Evolutionary conservation across 2,113 vertebrate species (phyloP), one percentile per base, ranked within the genome.

Genomic region (Phaetusa simplex): DNA sequence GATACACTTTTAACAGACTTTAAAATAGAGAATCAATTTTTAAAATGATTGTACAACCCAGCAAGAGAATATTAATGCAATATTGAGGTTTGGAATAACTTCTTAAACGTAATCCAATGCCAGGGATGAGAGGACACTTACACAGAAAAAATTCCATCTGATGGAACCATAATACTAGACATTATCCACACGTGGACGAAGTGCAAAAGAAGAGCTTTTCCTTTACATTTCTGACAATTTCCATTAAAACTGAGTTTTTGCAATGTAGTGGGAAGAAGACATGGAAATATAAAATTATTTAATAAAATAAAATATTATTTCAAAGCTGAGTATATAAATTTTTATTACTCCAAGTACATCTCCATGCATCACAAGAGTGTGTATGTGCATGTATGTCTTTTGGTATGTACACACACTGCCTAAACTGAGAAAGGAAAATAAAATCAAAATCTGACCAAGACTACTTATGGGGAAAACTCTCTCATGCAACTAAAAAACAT

Each of bases 21-120:
- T 65, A 73, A 92, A 94, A 86, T 9, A 82, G 43, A 88, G 93
- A 97, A 97, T 96, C 74, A 58, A 90, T 97, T 93, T 94, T 82
- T 76, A 4, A 56, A 95, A 95, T 89, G 11, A 93, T 78, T 79
- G 69, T 66, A 81, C 58, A 90, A 84, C 17, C 2, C 5, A 88
- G 40, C 27, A 58, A 95, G 21, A 80, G 32, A 90, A 84, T 79
- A 93, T 80, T 70, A 90, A 96, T 66, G 77, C 38, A 93, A 90
- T 84, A 76, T 9, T 82, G 88, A 93, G 62, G 36, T 61, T 78
- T 83, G 62, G 59, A 97, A 82, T 88, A 90, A 92, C 61, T 89
- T 55, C 38, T 89, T 88, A 86, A 90, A 59, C 26, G 66, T 45
- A 90, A 86, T 73, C 53, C 58, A 82, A 50, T 17, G 27, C 27